phyloP scores from a whole-genome alignment of 2,888 invertebrate genomes.

The Lasioglossum vierecki region DNA sequence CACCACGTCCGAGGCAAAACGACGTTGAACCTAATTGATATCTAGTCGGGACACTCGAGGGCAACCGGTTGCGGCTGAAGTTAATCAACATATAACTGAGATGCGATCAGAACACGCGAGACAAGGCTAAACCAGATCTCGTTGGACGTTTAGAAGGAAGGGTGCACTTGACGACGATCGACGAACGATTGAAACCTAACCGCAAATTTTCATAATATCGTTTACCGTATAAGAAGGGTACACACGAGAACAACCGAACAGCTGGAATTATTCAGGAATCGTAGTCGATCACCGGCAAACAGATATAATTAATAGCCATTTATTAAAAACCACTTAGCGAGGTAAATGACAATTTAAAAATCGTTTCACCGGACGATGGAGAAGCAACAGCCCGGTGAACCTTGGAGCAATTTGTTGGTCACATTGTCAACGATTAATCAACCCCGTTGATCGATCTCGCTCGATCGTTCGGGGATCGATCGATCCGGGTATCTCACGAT shows the following conservation, averaged over 20 bases:
- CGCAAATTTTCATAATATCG: slow-evolving; percentile 1
- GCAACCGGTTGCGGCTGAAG: slow-evolving; percentile 15
- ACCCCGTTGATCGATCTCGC: slow-evolving; percentile 25
- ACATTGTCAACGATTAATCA: slow-evolving; percentile 32
- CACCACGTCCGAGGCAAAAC: neutral
- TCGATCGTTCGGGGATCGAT: neutral
- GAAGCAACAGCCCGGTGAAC: too few relatives aligned
- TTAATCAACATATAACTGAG: slow-evolving; percentile 14
- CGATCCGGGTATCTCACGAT: slow-evolving; percentile 29
- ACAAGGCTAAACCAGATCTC: slow-evolving; percentile 9
- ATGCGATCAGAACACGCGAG: slow-evolving; percentile 7
- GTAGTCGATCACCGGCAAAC: neutral
- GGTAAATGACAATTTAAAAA: slow-evolving; percentile 13
- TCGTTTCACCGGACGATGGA: neutral
- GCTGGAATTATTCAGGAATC: neutral
- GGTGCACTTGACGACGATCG: neutral
- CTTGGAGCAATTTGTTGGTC: slow-evolving; percentile 7
- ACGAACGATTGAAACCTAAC: neutral
- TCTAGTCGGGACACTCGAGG: slow-evolving; percentile 8
- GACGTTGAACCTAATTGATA: slow-evolving; percentile 10
- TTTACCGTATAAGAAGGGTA: neutral
- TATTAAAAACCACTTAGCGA: slow-evolving; percentile 7
- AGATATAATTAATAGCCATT: slow-evolving; percentile 16
- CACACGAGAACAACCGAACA: neutral
- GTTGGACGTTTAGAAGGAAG: neutral